A percentile compares a stretch with the other conserved stretches of the same genome.
Evolutionary conservation across 2,888 invertebrate species (phyloP).

Genomic region (Adelphocoris suturalis): DNA sequence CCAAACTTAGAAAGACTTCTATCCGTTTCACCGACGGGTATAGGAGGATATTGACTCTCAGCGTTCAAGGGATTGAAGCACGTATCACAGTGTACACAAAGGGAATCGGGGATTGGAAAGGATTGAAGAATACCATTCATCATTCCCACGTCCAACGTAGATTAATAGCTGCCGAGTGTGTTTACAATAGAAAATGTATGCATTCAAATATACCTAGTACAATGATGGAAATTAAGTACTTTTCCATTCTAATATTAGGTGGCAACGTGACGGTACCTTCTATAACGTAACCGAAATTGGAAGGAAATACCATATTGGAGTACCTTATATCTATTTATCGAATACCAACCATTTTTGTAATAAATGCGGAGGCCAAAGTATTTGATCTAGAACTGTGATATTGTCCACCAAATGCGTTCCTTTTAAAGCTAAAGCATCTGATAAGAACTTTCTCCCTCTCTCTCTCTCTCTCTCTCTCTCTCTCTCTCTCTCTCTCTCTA

Average conservation of each 20-base stretch:
- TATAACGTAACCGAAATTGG: no score
- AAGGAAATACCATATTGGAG: no score
- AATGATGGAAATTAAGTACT: neutral
- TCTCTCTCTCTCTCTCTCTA: no score
- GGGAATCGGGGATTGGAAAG: neutral
- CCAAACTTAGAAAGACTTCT: neutral
- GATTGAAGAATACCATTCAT: neutral
- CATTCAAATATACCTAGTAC: neutral
- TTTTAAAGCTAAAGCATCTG: no score
- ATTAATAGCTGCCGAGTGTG: conserved; percentile 1
- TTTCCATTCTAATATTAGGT: neutral
- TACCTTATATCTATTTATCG: no score
- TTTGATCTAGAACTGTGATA: no score
- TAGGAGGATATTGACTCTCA: neutral
- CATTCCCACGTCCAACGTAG: neutral
- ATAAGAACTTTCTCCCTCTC: no score
- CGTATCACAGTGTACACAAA: conserved; percentile 19
- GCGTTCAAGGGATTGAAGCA: neutral
- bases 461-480: no score
- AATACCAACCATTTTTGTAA: no score
- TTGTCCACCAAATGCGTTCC: no score
- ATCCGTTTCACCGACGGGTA: neutral
- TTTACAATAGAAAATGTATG: neutral
- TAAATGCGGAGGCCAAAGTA: no score
- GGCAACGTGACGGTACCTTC: neutral